Evolutionary conservation across 2,797 vertebrate species (phyloP).

Genomic region (Scyliorhinus canicula): DNA sequence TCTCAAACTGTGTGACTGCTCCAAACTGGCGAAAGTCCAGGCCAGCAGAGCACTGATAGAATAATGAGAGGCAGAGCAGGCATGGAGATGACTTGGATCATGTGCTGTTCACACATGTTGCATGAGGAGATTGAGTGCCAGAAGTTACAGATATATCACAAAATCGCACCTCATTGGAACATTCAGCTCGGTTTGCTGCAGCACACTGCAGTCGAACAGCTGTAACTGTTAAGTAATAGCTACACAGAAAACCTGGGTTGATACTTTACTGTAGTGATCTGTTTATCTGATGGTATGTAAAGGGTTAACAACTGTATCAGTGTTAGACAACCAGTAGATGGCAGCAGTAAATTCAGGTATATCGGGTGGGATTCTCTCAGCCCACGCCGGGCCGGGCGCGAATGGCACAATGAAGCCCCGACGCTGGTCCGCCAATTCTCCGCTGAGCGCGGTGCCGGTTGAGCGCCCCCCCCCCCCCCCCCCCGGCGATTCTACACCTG

Average conservation of each 20-base stretch:
- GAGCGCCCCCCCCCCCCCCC: too few relatives aligned
- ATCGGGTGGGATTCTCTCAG: too few relatives aligned
- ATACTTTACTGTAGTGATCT: too few relatives aligned
- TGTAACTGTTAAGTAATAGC: neutral
- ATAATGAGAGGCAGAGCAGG: conserved; percentile 8
- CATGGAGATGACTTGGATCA: neutral
- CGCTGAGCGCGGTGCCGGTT: too few relatives aligned
- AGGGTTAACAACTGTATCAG: too few relatives aligned
- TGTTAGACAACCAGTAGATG: too few relatives aligned
- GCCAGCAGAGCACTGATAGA: neutral
- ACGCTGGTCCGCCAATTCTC: too few relatives aligned
- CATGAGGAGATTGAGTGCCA: neutral
- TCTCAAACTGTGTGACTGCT: neutral
- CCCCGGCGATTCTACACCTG: too few relatives aligned
- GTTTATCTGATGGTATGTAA: too few relatives aligned
- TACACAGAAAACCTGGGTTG: neutral
- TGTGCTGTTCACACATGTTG: neutral
- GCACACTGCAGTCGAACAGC: neutral
- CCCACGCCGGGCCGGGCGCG: too few relatives aligned
- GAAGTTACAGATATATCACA: neutral
- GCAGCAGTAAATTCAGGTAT: too few relatives aligned
- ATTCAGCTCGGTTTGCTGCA: neutral
- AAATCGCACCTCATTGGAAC: neutral
- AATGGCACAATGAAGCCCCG: too few relatives aligned
- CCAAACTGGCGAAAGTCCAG: conserved; percentile 16